A percentile compares a stretch with the other conserved stretches of the same genome.
These are phyloP conservation scores for Paedocypris micromegethes DNA, from an alignment of 2,797 vertebrate species.

Conservation along the genomic window DNA sequence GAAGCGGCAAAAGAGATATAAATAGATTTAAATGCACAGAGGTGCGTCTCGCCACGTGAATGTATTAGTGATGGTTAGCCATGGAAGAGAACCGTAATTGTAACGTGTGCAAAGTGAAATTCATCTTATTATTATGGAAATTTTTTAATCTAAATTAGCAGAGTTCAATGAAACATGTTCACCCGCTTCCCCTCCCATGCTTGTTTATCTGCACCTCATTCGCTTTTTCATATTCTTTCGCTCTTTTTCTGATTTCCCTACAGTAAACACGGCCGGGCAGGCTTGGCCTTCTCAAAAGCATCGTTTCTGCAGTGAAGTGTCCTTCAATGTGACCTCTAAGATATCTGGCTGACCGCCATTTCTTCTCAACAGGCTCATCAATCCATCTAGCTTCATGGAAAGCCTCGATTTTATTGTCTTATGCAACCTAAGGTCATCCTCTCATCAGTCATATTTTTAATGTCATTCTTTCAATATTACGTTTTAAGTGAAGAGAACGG, in stretches of 20 bases:
- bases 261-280: slow-evolving; percentile 60
- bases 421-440: slow-evolving; percentile 63
- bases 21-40: slow-evolving; percentile 21
- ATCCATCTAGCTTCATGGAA: slow-evolving; percentile 71
- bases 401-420: slow-evolving; percentile 77
- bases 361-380: slow-evolving; percentile 72
- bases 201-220: slow-evolving; percentile 44
- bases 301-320: slow-evolving; percentile 71
- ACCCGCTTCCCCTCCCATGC: slow-evolving; percentile 41
- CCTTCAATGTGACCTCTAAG: slow-evolving; percentile 69
- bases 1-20: slow-evolving; percentile 15
- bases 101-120: slow-evolving; percentile 50
- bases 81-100: slow-evolving; percentile 36
- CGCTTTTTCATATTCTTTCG: slow-evolving; percentile 42
- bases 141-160: slow-evolving; percentile 55
- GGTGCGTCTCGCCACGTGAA: slow-evolving; percentile 15
- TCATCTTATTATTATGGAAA: slow-evolving; percentile 46
- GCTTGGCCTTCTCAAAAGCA: slow-evolving; percentile 72
- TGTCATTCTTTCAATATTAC: slow-evolving; percentile 59
- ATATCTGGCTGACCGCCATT: slow-evolving; percentile 69
- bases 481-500: too few species aligned
- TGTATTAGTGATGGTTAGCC: slow-evolving; percentile 21
- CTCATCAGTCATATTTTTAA: slow-evolving; percentile 68
- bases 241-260: slow-evolving; percentile 52
- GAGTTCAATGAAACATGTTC: slow-evolving; percentile 41